Conservation (phyloP, 2,888 invertebrate species). For the Platycnemis pennipes region DNA sequence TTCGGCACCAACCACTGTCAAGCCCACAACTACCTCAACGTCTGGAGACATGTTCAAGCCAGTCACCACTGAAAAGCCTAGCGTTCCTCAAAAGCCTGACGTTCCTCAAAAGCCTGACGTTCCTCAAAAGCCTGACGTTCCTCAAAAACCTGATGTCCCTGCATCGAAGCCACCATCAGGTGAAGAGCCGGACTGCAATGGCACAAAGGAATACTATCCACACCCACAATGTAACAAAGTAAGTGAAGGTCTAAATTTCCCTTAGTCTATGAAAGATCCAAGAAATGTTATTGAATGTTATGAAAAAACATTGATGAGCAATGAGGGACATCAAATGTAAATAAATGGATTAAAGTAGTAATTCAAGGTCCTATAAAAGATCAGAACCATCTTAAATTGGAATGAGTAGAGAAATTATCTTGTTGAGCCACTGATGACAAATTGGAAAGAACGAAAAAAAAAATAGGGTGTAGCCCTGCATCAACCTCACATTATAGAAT, state of each 20-base stretch:
- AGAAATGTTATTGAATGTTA: no score
- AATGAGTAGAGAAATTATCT: no score
- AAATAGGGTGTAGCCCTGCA: no score
- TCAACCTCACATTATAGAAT: no score
- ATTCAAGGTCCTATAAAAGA: no score
- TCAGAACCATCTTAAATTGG: no score
- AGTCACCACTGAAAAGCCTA: slow-evolving; percentile 33
- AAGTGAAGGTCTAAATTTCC: slow-evolving; percentile 70
- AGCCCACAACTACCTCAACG: slow-evolving; percentile 70
- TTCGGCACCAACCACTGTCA: slow-evolving; percentile 76
- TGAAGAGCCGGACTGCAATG: slow-evolving; percentile 37
- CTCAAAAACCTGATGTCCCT: slow-evolving; percentile 48
- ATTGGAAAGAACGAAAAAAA: no score
- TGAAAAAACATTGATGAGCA: no score
- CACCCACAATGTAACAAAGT: slow-evolving; percentile 83
- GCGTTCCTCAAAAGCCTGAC: slow-evolving; percentile 32
- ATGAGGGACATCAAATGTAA: no score
- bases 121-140: slow-evolving; percentile 22
- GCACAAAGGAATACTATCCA: slow-evolving; percentile 80
- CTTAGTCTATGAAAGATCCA: no score
- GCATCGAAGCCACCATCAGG: slow-evolving; percentile 64
- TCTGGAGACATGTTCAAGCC: slow-evolving; percentile 70
- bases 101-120: slow-evolving; percentile 26
- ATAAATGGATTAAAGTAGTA: no score
- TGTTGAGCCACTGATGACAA: no score